Evolutionary conservation across 2,113 vertebrate species (phyloP).

Genomic region (Amazona vittata): DNA sequence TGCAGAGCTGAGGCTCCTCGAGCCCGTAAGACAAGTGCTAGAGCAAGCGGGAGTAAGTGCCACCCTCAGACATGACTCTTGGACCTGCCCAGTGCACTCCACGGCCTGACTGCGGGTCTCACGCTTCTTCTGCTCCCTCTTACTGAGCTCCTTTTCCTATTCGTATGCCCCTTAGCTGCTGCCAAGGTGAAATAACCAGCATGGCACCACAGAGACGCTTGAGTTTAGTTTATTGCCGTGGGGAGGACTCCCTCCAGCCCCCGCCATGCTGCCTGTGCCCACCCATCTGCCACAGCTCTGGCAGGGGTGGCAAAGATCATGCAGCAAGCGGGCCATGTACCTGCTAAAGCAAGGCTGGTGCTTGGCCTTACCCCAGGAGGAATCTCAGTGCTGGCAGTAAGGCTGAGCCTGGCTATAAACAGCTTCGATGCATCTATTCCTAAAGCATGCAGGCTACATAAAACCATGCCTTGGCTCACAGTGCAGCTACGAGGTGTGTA

Average conservation of each 20-base stretch:
- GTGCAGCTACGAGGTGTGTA: fast-evolving
- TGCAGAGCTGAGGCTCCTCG: background rate
- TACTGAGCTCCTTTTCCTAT: background rate
- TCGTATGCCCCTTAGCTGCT: background rate
- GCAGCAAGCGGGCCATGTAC: background rate
- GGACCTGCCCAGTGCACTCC: background rate
- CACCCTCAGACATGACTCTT: fast-evolving
- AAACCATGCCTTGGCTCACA: background rate
- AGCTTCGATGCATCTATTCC: background rate
- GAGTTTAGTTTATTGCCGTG: slow-evolving; percentile 12
- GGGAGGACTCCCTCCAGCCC: fast-evolving
- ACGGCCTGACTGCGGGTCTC: background rate
- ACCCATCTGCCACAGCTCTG: fast-evolving
- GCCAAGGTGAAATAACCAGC: background rate
- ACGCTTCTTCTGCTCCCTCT: fast-evolving
- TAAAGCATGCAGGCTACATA: background rate
- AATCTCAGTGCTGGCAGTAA: fast-evolving
- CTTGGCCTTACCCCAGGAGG: background rate
- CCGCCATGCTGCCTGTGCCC: fast-evolving
- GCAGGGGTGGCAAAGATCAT: background rate
- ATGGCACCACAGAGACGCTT: fast-evolving
- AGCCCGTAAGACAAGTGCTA: fast-evolving
- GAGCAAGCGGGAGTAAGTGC: background rate
- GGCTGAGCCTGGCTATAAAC: background rate
- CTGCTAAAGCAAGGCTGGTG: background rate